These are phyloP conservation scores for Drosophila ficusphila DNA, from an alignment of 1,140 invertebrate species.

Conservation along the genomic window DNA sequence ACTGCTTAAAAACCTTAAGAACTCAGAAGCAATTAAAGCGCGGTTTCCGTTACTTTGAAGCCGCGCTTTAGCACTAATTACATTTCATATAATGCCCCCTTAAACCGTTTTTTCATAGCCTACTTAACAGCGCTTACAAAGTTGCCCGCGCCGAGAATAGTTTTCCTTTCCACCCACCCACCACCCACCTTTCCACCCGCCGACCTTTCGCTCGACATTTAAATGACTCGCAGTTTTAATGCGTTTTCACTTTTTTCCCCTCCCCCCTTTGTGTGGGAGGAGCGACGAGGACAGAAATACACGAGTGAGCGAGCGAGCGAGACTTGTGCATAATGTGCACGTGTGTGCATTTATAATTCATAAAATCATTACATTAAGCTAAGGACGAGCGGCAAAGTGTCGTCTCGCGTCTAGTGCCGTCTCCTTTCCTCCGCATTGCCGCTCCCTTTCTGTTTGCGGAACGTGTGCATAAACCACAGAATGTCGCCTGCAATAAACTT, in stretches of 20 bases:
- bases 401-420: slow-evolving; percentile 8
- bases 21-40: slow-evolving; percentile 10
- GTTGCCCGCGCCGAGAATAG: slow-evolving; percentile 42
- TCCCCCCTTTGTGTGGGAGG: slow-evolving; percentile 1
- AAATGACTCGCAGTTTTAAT: slow-evolving; percentile 67
- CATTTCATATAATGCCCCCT: slow-evolving; percentile 44
- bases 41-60: slow-evolving; percentile 33
- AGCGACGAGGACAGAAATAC: not conserved
- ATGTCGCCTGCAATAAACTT: slow-evolving; percentile 77
- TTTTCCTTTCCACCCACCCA: slow-evolving; percentile 1
- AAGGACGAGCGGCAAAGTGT: slow-evolving; percentile 21
- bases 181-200: not conserved
- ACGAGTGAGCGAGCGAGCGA: not conserved
- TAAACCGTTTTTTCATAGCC: slow-evolving; percentile 63
- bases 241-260: slow-evolving; percentile 45
- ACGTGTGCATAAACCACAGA: slow-evolving; percentile 81
- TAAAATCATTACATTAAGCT: slow-evolving; percentile 81
- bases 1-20: not conserved
- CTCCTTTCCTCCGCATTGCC: not conserved
- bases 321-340: slow-evolving; percentile 46
- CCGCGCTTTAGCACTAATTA: slow-evolving; percentile 60
- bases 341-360: slow-evolving; percentile 82
- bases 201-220: slow-evolving; percentile 49
- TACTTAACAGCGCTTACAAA: slow-evolving; percentile 66
- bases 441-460: slow-evolving; percentile 39